Conservation (phyloP, 2,113 vertebrate species). For the Eurystomus gularis region DNA sequence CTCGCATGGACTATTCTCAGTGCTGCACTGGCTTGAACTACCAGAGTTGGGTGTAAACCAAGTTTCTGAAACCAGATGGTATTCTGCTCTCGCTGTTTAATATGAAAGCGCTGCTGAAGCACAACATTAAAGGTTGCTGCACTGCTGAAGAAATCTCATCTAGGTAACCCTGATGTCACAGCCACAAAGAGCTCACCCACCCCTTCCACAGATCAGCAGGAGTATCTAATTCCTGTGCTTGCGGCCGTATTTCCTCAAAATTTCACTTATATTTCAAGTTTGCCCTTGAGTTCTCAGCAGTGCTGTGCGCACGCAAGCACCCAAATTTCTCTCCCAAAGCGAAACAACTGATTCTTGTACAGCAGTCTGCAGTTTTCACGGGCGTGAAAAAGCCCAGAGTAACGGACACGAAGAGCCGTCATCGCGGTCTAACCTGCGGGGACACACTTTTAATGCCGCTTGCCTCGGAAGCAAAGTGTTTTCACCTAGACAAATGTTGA, state of each 20-base stretch:
- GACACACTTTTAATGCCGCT: background rate
- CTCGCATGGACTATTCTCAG: background rate
- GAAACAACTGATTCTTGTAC: background rate
- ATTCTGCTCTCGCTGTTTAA: background rate
- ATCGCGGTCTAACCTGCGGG: background rate
- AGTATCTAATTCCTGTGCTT: background rate
- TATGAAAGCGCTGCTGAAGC: background rate
- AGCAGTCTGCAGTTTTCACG: background rate
- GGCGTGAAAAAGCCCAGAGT: background rate
- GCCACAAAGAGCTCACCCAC: background rate
- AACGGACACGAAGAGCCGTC: background rate
- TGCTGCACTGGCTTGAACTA: background rate
- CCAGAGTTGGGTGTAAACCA: slow-evolving; percentile 22
- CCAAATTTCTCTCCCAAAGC: background rate
- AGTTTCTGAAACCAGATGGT: slow-evolving; percentile 29
- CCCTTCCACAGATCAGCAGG: background rate
- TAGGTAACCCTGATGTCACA: background rate
- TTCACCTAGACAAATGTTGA: background rate
- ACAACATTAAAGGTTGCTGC: background rate
- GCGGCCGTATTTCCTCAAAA: background rate
- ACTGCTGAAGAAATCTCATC: background rate
- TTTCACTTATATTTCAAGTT: background rate
- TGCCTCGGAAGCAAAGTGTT: background rate
- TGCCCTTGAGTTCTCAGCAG: background rate
- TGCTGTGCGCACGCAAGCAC: background rate